Percentiles rank a stretch among this genome's conserved stretches.
Conservation (phyloP, 2,797 vertebrate genomes). For the Botia almorhae region DNA sequence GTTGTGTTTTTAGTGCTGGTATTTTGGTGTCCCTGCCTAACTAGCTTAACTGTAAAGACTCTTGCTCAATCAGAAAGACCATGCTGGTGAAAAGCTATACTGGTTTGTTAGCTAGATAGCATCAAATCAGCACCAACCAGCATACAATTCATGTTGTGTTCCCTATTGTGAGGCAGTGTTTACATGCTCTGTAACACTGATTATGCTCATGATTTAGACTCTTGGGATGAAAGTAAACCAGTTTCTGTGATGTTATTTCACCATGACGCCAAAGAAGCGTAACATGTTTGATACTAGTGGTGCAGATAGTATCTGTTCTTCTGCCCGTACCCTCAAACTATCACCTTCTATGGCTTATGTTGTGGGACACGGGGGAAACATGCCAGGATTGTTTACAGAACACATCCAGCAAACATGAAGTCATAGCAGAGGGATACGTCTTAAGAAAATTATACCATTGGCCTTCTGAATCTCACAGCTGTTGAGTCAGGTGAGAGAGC, state of each 20-base stretch:
- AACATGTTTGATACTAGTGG: background rate
- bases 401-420: slow-evolving; percentile 5
- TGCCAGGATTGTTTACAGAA: background rate
- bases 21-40: too few relatives aligned
- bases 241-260: background rate
- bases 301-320: slow-evolving; percentile 1
- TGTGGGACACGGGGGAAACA: background rate
- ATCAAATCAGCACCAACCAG: background rate
- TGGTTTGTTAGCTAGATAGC: background rate
- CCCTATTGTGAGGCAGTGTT: background rate
- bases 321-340: background rate
- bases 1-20: background rate
- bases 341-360: background rate
- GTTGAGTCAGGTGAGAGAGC: background rate
- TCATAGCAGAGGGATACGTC: slow-evolving; percentile 4
- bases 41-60: background rate
- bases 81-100: background rate
- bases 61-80: background rate
- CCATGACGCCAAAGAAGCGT: too few relatives aligned
- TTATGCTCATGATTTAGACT: background rate
- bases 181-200: background rate
- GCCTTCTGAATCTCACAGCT: slow-evolving; percentile 7
- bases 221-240: background rate
- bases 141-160: too few relatives aligned
- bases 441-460: slow-evolving; percentile 16